Evolutionary conservation across 2,888 invertebrate genomes (phyloP), one percentile per base, ranked within the genome.

Genomic region (Dynastes tityus): DNA sequence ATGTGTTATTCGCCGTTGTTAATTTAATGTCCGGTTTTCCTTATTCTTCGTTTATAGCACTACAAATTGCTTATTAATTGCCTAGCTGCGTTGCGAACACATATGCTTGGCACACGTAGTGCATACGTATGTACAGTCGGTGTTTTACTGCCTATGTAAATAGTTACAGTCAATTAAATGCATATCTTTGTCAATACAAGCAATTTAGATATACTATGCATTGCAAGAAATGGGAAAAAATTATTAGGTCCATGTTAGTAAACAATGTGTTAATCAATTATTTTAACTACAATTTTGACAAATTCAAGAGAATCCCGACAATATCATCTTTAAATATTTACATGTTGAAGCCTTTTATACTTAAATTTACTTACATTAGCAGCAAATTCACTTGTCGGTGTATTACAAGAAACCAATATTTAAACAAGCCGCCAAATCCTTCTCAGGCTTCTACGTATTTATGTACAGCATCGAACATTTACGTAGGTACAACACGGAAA

Each of bases 11-110:
- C 16, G 65, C 37, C 40, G 6, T 16, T 65, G 65, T 65, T 40
- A 16, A 65, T 65, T 16, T 37, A 65, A 9, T 8, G 13, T 65
- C 22, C 16, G 37, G 40, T 16, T 37, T 40, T 8, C 9, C 45
- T 9, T 65, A 8, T 40, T 16, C 13, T 65, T 8, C 40, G 65
- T 65, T 65, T 65, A 65, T 65, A 40, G 40, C 40, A 40, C 40
- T 40, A 40, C 65, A 65, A 65, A 65, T 65, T 65, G 37, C 37
- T 65, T 65, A 65, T 65, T 65, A 65, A 65, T 65, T 65, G 40
- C 16, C 40, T 37, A 65, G 8, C 40, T 40, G 16, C n/a, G 37
- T 40, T 65, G 37, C 40, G 40, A 65, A 16, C 40, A 37, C 40
- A 16, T 65, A 40, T 40, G 40, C 16, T 16, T 65, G 32, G 40